Evolutionary conservation across 2,113 vertebrate genomes (phyloP).

Genomic region (Ptilorrhoa leucosticta): DNA sequence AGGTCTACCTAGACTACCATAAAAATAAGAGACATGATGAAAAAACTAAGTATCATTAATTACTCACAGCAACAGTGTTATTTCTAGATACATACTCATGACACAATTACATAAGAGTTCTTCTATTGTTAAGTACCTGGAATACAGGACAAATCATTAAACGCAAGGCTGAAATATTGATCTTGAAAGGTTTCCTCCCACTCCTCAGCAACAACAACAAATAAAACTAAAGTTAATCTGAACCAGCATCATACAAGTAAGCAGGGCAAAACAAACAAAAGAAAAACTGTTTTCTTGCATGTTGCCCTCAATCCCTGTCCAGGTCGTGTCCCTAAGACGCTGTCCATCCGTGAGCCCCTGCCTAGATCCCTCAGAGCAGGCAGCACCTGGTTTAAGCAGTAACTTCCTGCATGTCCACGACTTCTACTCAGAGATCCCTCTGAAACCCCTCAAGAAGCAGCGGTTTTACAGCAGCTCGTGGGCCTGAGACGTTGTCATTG

Average conservation of each 20-base stretch:
- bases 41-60: neutral
- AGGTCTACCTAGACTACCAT: neutral
- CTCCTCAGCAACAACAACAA: neutral
- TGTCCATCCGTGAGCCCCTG: neutral
- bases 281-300: neutral
- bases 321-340: accelerated
- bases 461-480: too few species aligned
- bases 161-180: accelerated
- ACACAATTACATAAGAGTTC: neutral
- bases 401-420: neutral
- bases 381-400: accelerated
- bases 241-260: neutral
- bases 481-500: neutral
- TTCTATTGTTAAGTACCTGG: accelerated
- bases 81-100: neutral
- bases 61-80: neutral
- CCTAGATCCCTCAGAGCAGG: neutral
- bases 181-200: neutral
- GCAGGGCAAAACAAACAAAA: neutral
- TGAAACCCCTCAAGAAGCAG: neutral
- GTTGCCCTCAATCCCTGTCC: accelerated
- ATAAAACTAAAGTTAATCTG: neutral
- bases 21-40: neutral
- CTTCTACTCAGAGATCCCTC: too few species aligned
- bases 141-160: neutral